Conservation (phyloP, 1,140 invertebrate species). For the Drosophila hydei region DNA sequence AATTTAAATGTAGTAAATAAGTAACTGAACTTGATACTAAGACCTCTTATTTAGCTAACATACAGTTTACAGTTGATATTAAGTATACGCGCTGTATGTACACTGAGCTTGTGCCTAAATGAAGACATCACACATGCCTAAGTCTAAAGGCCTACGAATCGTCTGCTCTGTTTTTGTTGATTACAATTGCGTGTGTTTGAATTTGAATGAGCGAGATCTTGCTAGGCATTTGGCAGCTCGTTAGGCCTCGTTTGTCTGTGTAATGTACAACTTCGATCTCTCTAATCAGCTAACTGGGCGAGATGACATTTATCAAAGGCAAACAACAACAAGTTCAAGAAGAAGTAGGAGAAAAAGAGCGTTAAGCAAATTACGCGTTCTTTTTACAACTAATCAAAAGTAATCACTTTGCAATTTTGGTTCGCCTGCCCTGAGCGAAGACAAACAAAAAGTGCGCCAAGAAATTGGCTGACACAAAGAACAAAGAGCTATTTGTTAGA, state of each 20-base stretch:
- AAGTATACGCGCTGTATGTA: too few relatives aligned
- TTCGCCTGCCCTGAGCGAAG: constrained; percentile 50
- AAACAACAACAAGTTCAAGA: constrained; percentile 34
- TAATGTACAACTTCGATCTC: constrained; percentile 42
- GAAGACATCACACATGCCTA: too few relatives aligned
- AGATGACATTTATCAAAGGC: constrained; percentile 77
- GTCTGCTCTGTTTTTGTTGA: background rate
- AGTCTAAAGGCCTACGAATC: background rate
- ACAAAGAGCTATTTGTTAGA: constrained; percentile 53
- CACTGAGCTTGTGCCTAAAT: background rate
- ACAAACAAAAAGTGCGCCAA: constrained; percentile 72
- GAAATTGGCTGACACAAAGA: constrained; percentile 61
- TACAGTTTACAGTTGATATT: too few relatives aligned
- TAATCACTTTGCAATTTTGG: constrained; percentile 80
- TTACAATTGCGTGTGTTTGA: background rate
- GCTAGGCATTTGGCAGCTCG: constrained; percentile 30
- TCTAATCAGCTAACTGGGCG: constrained; percentile 70
- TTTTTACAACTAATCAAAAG: constrained; percentile 82
- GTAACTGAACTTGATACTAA: too few relatives aligned
- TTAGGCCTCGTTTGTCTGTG: constrained; percentile 41
- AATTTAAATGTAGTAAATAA: too few relatives aligned
- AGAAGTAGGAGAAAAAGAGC: constrained; percentile 14
- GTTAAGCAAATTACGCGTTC: constrained; percentile 80
- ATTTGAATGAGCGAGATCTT: background rate
- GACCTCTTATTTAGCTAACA: too few relatives aligned